Conservation (phyloP, 2,797 vertebrate genomes). For the Labeo calbasu region DNA sequence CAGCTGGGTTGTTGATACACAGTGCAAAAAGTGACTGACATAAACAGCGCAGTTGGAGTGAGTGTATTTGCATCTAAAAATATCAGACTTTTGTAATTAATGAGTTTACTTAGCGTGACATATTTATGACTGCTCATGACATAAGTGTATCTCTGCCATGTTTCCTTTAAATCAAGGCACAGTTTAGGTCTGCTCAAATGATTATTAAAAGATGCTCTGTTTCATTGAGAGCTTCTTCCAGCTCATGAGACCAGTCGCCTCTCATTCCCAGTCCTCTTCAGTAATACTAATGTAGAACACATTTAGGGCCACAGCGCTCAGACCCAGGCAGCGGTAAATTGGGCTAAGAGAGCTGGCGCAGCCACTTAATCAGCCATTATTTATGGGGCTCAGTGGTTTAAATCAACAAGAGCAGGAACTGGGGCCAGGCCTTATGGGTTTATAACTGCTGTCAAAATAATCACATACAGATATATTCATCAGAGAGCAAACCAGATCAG, state of each 20-base stretch:
- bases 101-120: constrained; percentile 39
- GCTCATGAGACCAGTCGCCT: constrained; percentile 60
- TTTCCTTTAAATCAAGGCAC: constrained; percentile 3
- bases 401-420: constrained; percentile 74
- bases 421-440: constrained; percentile 71
- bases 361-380: constrained; percentile 74
- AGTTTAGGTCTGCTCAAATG: neutral
- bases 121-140: constrained; percentile 43
- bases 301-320: constrained; percentile 59
- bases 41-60: constrained; percentile 39
- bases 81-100: constrained; percentile 46
- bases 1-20: constrained; percentile 51
- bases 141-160: constrained; percentile 25
- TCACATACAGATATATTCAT: constrained; percentile 73
- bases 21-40: constrained; percentile 51
- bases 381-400: constrained; percentile 72
- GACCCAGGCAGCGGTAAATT: constrained; percentile 64
- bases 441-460: constrained; percentile 77
- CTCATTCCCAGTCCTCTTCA: constrained; percentile 60
- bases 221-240: constrained; percentile 60
- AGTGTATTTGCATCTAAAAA: constrained; percentile 50
- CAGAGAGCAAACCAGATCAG: constrained; percentile 63
- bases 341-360: constrained; percentile 63
- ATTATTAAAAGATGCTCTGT: constrained; percentile 42
- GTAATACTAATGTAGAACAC: constrained; percentile 75